Percentiles rank a stretch among this genome's conserved stretches.
Evolutionary conservation across 2,113 vertebrate species (phyloP).

Genomic region (Bostrychus sinensis): DNA sequence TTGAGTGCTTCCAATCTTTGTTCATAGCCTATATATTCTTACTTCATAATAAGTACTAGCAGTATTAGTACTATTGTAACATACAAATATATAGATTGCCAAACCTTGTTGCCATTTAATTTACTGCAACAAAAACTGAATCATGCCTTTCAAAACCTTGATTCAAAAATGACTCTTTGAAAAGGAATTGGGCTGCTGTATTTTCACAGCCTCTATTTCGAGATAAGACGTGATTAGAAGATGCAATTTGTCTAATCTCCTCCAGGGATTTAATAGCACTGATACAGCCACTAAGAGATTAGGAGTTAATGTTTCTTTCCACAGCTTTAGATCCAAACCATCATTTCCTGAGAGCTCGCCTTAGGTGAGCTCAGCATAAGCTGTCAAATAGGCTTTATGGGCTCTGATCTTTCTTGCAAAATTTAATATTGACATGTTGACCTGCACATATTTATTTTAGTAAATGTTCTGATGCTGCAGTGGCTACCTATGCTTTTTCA

Average conservation of each 20-base stretch:
- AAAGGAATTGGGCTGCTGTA: constrained; percentile 3
- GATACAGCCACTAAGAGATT: constrained; percentile 65
- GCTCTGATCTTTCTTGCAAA: constrained; percentile 29
- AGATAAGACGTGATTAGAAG: constrained; percentile 57
- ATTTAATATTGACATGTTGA: constrained; percentile 35
- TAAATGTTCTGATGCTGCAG: constrained; percentile 15
- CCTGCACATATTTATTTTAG: constrained; percentile 9
- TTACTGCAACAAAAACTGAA: not conserved
- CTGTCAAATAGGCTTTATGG: constrained; percentile 39
- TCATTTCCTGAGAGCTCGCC: constrained; percentile 57
- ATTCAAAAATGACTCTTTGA: constrained; percentile 26
- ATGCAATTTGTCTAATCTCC: constrained; percentile 72
- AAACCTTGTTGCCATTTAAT: not conserved
- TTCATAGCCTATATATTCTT: not conserved
- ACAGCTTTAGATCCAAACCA: constrained; percentile 42
- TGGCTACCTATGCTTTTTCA: constrained; percentile 32
- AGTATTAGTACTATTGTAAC: not conserved
- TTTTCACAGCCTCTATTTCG: constrained; percentile 43
- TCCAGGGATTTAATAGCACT: constrained; percentile 67
- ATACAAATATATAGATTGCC: not conserved
- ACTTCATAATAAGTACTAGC: not conserved
- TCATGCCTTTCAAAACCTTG: constrained; percentile 1
- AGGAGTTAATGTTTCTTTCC: constrained; percentile 53
- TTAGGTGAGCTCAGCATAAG: constrained; percentile 66
- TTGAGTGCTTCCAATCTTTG: not conserved